Evolutionary conservation across 1,140 invertebrate genomes (phyloP).

Genomic region (Oryzaephilus surinamensis): DNA sequence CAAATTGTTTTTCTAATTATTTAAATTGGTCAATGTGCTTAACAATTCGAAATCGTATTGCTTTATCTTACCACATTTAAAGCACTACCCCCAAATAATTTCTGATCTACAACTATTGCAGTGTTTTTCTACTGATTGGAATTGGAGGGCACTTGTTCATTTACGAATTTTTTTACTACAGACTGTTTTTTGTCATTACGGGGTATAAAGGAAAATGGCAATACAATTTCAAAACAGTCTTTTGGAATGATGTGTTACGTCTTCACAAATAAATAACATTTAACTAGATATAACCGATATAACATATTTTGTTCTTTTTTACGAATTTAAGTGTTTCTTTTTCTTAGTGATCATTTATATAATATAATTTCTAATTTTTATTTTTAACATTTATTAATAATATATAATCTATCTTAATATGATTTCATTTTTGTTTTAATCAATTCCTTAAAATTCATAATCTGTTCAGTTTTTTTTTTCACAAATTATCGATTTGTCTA

Average conservation of each 20-base stretch:
- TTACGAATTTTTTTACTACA: background rate
- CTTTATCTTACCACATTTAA: slow-evolving; percentile 5
- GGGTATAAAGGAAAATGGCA: no score
- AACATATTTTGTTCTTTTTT: no score
- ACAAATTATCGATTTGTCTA: slow-evolving; percentile 6
- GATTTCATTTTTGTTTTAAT: no score
- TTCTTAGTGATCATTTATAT: slow-evolving; percentile 8
- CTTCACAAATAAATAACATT: slow-evolving; percentile 9
- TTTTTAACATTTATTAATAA: slow-evolving; percentile 14
- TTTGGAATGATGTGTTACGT: slow-evolving; percentile 15
- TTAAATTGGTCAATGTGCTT: slow-evolving; percentile 21
- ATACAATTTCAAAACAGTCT: slow-evolving; percentile 22
- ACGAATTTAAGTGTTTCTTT: no score
- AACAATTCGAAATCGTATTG: slow-evolving; percentile 19
- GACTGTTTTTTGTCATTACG: background rate
- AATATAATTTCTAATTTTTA: slow-evolving; percentile 9
- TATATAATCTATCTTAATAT: slow-evolving; percentile 10
- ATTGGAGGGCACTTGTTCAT: background rate
- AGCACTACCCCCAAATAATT: slow-evolving; percentile 1
- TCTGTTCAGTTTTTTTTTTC: slow-evolving; percentile 4
- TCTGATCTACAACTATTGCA: background rate
- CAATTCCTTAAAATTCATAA: slow-evolving; percentile 13
- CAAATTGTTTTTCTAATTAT: slow-evolving; percentile 13
- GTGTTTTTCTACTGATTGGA: background rate
- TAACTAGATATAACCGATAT: no score